A percentile compares a stretch with the other conserved stretches of the same genome.
Conservation (phyloP, 2,113 vertebrate species). For the Urocitellus parryii region DNA sequence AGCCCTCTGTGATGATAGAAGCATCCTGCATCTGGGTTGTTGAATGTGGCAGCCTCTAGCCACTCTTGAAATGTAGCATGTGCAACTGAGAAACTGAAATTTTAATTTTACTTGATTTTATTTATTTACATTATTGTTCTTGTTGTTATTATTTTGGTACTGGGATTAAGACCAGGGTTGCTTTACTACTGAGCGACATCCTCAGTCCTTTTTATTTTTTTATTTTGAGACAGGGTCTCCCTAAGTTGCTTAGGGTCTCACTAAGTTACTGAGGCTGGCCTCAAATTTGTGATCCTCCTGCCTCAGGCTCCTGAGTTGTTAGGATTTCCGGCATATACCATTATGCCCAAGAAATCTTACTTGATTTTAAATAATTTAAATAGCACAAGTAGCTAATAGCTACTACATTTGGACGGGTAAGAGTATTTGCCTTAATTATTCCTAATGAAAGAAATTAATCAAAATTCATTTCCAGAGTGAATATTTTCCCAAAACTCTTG, state of each 20-base stretch:
- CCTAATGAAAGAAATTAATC: constrained; percentile 23
- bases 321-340: too few species aligned
- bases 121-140: too few species aligned
- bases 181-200: too few species aligned
- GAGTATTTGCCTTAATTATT: constrained; percentile 1
- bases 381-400: not conserved
- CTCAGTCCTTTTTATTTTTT: too few species aligned
- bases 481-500: not conserved
- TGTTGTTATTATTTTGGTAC: too few species aligned
- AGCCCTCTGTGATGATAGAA: not conserved
- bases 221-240: too few species aligned
- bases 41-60: not conserved
- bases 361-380: constrained; percentile 42
- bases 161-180: too few species aligned
- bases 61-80: not conserved
- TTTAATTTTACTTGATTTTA: constrained; percentile 47
- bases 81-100: not conserved
- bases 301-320: too few species aligned
- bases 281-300: too few species aligned
- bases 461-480: constrained; percentile 62
- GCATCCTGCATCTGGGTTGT: not conserved
- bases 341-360: not conserved
- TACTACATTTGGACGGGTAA: not conserved
- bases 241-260: too few species aligned
- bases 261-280: too few species aligned